These are phyloP conservation scores for Tipula vernalis DNA, from an alignment of 2,888 invertebrate genomes.

Conservation along the genomic window DNA sequence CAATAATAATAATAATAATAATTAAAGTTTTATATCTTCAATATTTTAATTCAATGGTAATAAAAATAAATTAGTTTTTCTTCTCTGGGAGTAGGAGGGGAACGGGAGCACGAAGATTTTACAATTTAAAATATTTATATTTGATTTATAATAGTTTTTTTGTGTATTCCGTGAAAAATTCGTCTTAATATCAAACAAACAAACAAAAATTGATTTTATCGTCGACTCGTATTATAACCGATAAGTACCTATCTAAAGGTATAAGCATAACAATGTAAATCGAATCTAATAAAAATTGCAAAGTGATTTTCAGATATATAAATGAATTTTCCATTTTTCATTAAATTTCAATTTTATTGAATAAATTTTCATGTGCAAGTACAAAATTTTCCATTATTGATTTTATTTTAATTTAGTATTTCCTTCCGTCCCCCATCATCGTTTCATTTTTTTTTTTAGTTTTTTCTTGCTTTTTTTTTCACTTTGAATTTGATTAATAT, in stretches of 20 bases:
- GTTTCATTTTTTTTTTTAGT: neutral
- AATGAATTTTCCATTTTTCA: constrained; percentile 1
- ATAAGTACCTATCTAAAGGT: neutral
- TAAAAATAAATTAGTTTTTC: neutral
- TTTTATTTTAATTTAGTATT: neutral
- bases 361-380: neutral
- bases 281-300: neutral
- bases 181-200: neutral
- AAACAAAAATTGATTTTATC: no score
- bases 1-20: neutral
- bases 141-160: neutral
- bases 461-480: neutral
- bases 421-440: neutral
- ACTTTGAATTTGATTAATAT: constrained; percentile 4
- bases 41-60: neutral
- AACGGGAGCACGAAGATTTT: neutral
- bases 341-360: constrained; percentile 4
- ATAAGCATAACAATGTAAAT: neutral
- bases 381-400: neutral
- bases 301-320: neutral
- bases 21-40: neutral
- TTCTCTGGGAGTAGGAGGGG: neutral
- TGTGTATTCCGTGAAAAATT: neutral
- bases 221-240: neutral
- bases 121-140: neutral